Evolutionary conservation across 2,113 vertebrate genomes (phyloP).

Genomic region (Sialia sialis): DNA sequence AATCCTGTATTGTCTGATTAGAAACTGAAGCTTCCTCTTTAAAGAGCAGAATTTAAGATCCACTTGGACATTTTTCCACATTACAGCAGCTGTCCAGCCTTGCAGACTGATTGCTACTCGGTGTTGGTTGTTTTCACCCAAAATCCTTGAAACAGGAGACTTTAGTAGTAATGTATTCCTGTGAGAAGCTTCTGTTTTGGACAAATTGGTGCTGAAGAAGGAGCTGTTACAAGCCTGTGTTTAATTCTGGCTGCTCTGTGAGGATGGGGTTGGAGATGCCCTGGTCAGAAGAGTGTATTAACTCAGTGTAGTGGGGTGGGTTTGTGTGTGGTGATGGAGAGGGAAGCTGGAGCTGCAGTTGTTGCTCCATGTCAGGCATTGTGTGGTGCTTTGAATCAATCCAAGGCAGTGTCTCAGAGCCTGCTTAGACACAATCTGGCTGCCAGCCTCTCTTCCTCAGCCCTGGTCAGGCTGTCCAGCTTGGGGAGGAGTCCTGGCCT

Average conservation of each 20-base stretch:
- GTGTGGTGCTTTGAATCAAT: neutral
- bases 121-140: neutral
- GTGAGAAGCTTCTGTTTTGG: neutral
- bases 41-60: neutral
- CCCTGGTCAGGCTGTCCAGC: neutral
- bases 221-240: neutral
- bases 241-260: neutral
- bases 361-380: neutral
- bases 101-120: neutral
- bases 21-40: neutral
- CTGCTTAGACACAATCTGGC: accelerated
- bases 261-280: neutral
- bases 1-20: neutral
- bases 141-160: neutral
- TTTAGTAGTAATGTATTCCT: neutral
- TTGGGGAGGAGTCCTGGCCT: accelerated
- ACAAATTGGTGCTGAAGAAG: neutral
- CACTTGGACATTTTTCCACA: neutral
- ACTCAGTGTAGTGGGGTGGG: accelerated
- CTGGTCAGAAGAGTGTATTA: accelerated
- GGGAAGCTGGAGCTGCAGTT: neutral
- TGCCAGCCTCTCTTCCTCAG: neutral
- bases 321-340: neutral
- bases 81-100: neutral
- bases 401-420: neutral